Conservation (phyloP, 2,888 invertebrate genomes). For the Archips crataeganus region DNA sequence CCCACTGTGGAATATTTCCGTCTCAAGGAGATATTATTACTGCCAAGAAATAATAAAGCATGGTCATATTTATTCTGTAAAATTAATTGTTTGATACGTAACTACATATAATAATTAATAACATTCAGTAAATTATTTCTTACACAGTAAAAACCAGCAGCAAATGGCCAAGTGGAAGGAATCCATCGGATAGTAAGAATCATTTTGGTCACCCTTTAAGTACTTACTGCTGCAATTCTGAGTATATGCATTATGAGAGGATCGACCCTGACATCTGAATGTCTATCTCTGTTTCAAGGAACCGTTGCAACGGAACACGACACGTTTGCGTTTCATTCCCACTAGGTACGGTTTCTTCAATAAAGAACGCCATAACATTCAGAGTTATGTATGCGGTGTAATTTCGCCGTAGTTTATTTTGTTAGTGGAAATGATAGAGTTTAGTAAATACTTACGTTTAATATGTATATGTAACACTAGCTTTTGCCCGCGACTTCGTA, state of each 20-base stretch:
- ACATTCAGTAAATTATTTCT: background rate
- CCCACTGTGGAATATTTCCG: no score
- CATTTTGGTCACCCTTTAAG: no score
- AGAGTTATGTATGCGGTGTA: constrained; percentile 23
- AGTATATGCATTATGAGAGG: constrained; percentile 48
- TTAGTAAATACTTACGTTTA: background rate
- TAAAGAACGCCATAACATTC: constrained; percentile 38
- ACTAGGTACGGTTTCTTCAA: constrained; percentile 42
- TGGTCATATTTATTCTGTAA: background rate
- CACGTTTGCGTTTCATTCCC: constrained; percentile 43
- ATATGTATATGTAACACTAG: no score
- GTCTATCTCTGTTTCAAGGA: constrained; percentile 53
- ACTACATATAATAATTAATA: background rate
- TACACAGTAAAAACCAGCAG: background rate
- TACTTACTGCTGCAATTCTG: constrained; percentile 46
- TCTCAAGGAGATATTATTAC: no score
- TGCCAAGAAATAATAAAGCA: no score
- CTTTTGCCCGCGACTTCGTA: no score
- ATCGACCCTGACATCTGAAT: constrained; percentile 46
- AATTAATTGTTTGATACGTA: background rate
- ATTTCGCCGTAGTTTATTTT: constrained; percentile 2
- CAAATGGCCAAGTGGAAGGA: background rate
- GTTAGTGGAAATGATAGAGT: background rate
- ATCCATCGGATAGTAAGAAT: background rate
- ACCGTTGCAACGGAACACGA: constrained; percentile 52